Evolutionary conservation across 2,888 invertebrate genomes (phyloP), one percentile per base, ranked within the genome.

Genomic region (Branchinecta sandiegonensis): DNA sequence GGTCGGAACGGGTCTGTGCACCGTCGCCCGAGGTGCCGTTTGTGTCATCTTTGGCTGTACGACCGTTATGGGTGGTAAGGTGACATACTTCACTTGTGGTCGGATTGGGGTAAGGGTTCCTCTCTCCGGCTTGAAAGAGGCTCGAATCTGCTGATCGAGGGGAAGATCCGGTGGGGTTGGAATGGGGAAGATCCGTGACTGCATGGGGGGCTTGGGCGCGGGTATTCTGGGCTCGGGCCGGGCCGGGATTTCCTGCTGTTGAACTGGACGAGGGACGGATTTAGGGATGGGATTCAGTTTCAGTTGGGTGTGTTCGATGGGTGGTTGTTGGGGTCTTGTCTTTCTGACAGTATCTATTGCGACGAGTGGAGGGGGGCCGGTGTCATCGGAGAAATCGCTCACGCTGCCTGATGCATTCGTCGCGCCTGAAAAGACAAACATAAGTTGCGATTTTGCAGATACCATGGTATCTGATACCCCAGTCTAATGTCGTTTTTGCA

Each of bases 161-260:
- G 63, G 63, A n/a, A 56, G 23, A 56, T 56, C 63, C 23, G 63
- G 63, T 56, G 23, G 63, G 63, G 63, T 17, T 17, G 63, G 63
- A 17, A 56, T 56, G n/a, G 63, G 63, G 11, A 56, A 56, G 23
- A 56, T 56, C 23, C 63, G n/a, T 17, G 63, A 56, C 63, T 17
- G 9, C n/a, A 23, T 56, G n/a, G 63, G 23, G 9, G n/a, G n/a
- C 23, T n/a, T 17, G 8, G 63, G n/a, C 23, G n/a, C 14, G n/a
- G 63, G 63, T 10, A 23, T 23, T 23, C 63, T 56, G 8, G 63
- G 63, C n/a, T 56, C 63, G 23, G 63, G 63, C 23, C 63, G 63
- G 10, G 63, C 2, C 14, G n/a, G n/a, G 14, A 56, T 56, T 23
- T 56, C 63, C 11, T n/a, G 63, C 23, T 56, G 63, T 56, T 9